Evolutionary conservation across 1,140 invertebrate genomes (phyloP).

Genomic region (Halesus radiatus): DNA sequence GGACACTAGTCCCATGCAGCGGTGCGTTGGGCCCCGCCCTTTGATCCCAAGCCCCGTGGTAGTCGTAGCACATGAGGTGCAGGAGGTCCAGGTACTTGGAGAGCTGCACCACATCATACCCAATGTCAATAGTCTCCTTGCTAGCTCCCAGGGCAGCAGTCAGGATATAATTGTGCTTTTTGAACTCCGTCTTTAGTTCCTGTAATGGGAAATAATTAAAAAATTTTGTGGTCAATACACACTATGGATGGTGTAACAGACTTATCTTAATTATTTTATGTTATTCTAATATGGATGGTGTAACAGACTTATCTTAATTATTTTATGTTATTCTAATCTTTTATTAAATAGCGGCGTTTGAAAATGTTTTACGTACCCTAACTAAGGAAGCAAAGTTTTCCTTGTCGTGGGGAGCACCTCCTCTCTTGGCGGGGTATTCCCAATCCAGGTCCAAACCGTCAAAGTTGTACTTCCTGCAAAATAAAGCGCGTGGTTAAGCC

Average conservation of each 20-base stretch:
- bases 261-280: no score
- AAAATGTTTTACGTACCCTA: conserved; percentile 69
- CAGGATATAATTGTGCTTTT: conserved; percentile 67
- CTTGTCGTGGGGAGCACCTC: conserved; percentile 81
- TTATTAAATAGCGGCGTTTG: no score
- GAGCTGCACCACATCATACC: conserved; percentile 82
- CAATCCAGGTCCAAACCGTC: conserved; percentile 89
- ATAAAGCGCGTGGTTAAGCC: neutral
- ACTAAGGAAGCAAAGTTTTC: conserved; percentile 82
- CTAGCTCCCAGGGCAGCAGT: conserved; percentile 84
- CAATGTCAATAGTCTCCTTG: conserved; percentile 77
- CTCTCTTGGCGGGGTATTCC: conserved; percentile 86
- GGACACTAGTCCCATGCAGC: conserved; percentile 67
- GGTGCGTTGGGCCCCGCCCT: conserved; percentile 83
- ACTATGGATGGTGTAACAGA: no score
- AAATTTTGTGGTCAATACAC: no score
- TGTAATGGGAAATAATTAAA: neutral
- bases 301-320: no score
- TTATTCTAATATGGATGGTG: no score
- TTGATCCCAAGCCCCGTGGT: conserved; percentile 87
- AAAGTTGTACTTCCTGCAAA: conserved; percentile 79
- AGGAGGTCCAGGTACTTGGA: conserved; percentile 84
- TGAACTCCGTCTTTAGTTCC: conserved; percentile 76
- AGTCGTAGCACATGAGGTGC: conserved; percentile 93
- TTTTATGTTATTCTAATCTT: no score